Base-by-base conservation (phyloP, 2,888 invertebrate species). In the Noctua comes region DNA sequence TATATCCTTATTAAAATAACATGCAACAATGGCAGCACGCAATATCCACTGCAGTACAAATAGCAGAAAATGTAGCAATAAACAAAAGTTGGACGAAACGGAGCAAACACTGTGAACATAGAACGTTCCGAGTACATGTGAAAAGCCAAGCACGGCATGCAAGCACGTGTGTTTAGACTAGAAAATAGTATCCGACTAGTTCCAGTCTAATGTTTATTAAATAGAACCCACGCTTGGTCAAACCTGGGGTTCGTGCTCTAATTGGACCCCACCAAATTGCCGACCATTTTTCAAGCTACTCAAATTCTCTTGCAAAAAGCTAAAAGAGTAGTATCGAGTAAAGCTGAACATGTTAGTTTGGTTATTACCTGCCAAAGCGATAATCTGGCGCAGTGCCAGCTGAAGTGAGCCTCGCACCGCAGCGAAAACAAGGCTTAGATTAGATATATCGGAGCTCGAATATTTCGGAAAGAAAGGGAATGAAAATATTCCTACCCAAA, bases 321-420 rank as follows among this genome's bases (percentile, higher is more conserved):
- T 43, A 57, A 76, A 76, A 69, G 48, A 65, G 68, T 72, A 71
- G 51, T 51, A n/a, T 57, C 24, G 21, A 70, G 65, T 43, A 48
- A 48, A 69, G 36, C n/a, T 54, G 46, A 80, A 72, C 72, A 68
- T 72, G 65, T 72, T 83, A 59, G 43, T 78, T 51, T 64, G 76
- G 72, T 68, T 74, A 72, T 73, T 83, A 83, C 72, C 85, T 73
- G 72, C 69, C 59, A 31, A 65, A 68, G 57, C 57, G 46, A 72
- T 80, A 71, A 68, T 68, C 75, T 83, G 83, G 83, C 68, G n/a
- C 64, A 18, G 54, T 40, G 85, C 83, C 83, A 84, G 68, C 68
- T 36, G 69, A 51, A 57, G 62, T 51, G 70, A 65, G 72, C 59
- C 57, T 74, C 82, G 62, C 59, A 62, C 54, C 51, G 68, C 74